Evolutionary conservation across 2,113 vertebrate species (phyloP), one percentile per base, ranked within the genome.

Genomic region (Hirundichthys speculiger): DNA sequence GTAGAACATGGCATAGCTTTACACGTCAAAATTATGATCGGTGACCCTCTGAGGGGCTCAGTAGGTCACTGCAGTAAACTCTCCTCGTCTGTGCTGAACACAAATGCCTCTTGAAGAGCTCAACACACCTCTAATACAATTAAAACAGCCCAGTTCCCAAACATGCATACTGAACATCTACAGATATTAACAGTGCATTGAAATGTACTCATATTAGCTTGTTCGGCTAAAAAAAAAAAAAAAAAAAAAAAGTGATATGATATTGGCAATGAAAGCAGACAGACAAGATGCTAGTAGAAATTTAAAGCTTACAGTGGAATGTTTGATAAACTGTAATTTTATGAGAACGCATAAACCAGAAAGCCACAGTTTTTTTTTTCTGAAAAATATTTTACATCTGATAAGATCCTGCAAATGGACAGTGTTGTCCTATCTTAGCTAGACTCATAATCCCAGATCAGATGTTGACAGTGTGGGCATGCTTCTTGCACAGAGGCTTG

Each of bases 401-500:
- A 46, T 62, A 43, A 59, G 62, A 20, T 56, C 25, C 21, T 71
- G 54, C 69, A 45, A 40, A 56, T 20, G 10, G 59, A 41, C 48
- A 9, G 15, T 38, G 30, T 38, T 43, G 11, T 55, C 67, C 43
- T 19, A 3, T 49, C 9, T 6, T 22, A 5, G 49, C 38, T 45
- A 13, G 4, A 34, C 30, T 18, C 21, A 15, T 8, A 13, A 21
- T 10, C 16, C 22, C 3, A n/a, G 43, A 22, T 97, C 88, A 98
- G 86, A 98, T 88, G 85, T 96, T 96, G 82, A 98, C 73, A 27
- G 92, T 93, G 84, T 99, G 93, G 63, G 98, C 96, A 0, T 99
- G 98, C 77, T 98, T 99, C 94, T 99, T 99, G 94, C 98, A 99
- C 69, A 99, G 84, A 1, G 96, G 94, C 75, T 98, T 99, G 86